Evolutionary conservation across 2,888 invertebrate genomes (phyloP).

Genomic region (Parochlus steinenii): DNA sequence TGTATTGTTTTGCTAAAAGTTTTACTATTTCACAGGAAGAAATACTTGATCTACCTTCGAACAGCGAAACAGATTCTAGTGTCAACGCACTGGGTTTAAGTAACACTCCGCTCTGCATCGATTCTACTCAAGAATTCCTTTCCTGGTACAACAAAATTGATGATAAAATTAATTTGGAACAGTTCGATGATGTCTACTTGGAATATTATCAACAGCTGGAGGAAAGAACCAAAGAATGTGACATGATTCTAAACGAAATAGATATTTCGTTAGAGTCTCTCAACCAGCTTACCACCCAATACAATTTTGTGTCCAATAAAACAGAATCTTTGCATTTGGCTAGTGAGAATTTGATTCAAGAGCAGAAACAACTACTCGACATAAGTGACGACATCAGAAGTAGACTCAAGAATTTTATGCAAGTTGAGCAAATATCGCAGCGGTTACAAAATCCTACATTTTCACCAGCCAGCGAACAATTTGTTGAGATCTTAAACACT

Average conservation of each 20-base stretch:
- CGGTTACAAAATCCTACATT: conserved; percentile 63
- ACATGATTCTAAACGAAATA: conserved; percentile 49
- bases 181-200: conserved; percentile 50
- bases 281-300: conserved; percentile 54
- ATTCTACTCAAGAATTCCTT: conserved; percentile 53
- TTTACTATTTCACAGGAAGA: conserved; percentile 14
- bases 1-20: neutral
- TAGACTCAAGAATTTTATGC: conserved; percentile 70
- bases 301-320: conserved; percentile 75
- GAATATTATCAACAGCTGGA: conserved; percentile 54
- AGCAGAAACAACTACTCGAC: conserved; percentile 68
- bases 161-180: conserved; percentile 48
- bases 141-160: conserved; percentile 60
- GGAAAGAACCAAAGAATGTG: conserved; percentile 47
- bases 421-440: conserved; percentile 65
- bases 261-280: conserved; percentile 54
- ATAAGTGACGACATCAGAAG: conserved; percentile 66
- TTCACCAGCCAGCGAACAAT: conserved; percentile 68
- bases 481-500: conserved; percentile 61
- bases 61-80: neutral
- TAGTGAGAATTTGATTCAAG: conserved; percentile 79
- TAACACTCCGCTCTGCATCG: conserved; percentile 27
- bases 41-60: conserved; percentile 13
- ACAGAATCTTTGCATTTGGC: conserved; percentile 82
- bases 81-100: neutral